Evolutionary conservation across 2,113 vertebrate genomes (phyloP), one percentile per base, ranked within the genome.

Genomic region (Colistium nudipinnis): DNA sequence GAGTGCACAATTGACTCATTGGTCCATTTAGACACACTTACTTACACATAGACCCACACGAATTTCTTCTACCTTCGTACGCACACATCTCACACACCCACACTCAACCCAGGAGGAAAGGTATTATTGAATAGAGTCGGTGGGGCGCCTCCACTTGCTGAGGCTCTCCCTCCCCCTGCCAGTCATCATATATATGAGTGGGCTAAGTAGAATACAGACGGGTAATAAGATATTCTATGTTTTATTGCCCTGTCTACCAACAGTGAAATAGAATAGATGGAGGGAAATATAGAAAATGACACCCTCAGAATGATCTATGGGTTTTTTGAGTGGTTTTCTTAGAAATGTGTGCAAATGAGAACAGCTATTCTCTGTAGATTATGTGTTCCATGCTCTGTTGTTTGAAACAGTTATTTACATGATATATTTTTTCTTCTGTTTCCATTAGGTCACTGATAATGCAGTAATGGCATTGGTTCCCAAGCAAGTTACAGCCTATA

Each of bases 401-500:
- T 62, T 67, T 62, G 62, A 7, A 43, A 1, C 2, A 20, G 17
- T 52, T 3, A 69, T 71, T 52, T 74, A 27, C 36, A 80, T 76
- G 3, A 63, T 41, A 28, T 7, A 6, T 51, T 4, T 62, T 6
- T 53, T 4, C 77, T 4, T 72, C 14, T 66, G 53, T 75, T 78
- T 0, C 78, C n/a, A n/a, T 0, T 77, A 99, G 98, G 98, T 98
- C 4, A 91, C 96, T 53, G 98, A 99, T 90, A 96, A 96, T 16
- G 95, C 96, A 0, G 92, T 99, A 75, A 96, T 98, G 74, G 98
- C 97, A 12, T 86, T 99, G 62, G 96, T 99, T 66, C 98, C 98
- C 78, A 99, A 99, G 86, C 98, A 99, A 92, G 97, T 98, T 54
- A 98, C 96, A 36, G 96, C 96, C 51, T 99, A 98, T 87, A 99